Evolutionary conservation across 2,888 invertebrate genomes (phyloP), one percentile per base, ranked within the genome.

Genomic region (Dexiosoma caninum): DNA sequence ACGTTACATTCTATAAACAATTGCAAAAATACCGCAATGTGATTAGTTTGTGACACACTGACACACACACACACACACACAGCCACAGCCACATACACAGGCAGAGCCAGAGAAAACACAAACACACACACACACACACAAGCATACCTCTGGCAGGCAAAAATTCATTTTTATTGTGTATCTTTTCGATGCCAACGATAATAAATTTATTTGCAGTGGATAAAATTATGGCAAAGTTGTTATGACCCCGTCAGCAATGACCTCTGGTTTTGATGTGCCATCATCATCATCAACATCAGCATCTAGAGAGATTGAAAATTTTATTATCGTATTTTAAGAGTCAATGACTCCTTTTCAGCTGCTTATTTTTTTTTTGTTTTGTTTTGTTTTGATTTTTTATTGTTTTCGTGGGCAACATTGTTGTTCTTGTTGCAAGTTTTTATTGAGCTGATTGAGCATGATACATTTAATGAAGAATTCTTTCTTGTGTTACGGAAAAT

Each of bases 341-440:
- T 87, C 87, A 87, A 86, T 87, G 87, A 87, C 87, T 87, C 87
- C n/a, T n/a, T 64, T 85, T 86, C 85, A 84, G 84, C 84, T 10
- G n/a, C 35, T 35, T 55, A 32, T 14, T 6, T 49, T n/a, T n/a
- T n/a, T n/a, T n/a, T n/a, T n/a, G n/a, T n/a, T n/a, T n/a, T n/a
- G n/a, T n/a, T n/a, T n/a, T n/a, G 7, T 51, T 14, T 51, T 51
- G 21, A 4, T 51, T 1, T 30, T 37, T 10, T n/a, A n/a, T n/a
- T n/a, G n/a, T 12, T 14, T 3, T 51, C 14, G 30, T 21, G 4
- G 21, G 21, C 49, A 51, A 9, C 14, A 27, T 51, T 19, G 1
- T 8, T 46, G 44, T 19, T 46, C 1, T 5, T 37, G n/a, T 64
- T 10, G 12, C 19, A 23, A 5, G 7, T 23, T n/a, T 23, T 21